Evolutionary conservation across 2,113 vertebrate genomes (phyloP).

Genomic region (Uria lomvia): DNA sequence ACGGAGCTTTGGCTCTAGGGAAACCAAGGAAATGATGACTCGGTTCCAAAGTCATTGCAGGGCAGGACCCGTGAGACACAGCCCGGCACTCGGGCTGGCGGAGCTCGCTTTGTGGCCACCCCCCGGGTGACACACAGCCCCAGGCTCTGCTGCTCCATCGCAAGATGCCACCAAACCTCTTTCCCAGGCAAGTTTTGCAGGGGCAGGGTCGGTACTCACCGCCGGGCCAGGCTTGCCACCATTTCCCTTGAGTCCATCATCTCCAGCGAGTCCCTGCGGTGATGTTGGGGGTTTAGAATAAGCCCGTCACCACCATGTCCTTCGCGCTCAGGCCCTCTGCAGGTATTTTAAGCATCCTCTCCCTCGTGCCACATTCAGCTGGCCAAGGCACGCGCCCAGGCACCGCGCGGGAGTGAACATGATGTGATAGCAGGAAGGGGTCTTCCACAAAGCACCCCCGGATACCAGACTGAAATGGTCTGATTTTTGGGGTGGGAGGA

Average conservation of each 20-base stretch:
- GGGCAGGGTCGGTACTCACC: constrained; percentile 61
- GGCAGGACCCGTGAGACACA: background rate
- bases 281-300: background rate
- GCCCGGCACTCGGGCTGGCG: background rate
- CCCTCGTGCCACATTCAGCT: fast-evolving
- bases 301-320: fast-evolving
- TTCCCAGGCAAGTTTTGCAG: background rate
- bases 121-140: background rate
- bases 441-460: background rate
- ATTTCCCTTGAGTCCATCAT: constrained; percentile 76
- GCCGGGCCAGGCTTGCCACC: constrained; percentile 64
- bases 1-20: background rate
- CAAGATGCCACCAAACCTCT: background rate
- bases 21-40: background rate
- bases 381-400: background rate
- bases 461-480: background rate
- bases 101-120: background rate
- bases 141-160: background rate
- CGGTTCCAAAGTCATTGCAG: background rate
- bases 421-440: fast-evolving
- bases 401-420: fast-evolving
- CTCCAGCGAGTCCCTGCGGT: constrained; percentile 75
- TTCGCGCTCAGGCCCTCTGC: background rate
- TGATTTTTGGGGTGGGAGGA: background rate
- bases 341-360: background rate